These are phyloP conservation scores for Drosophila quasianomalipes DNA, from an alignment of 2,888 invertebrate genomes.

Conservation along the genomic window DNA sequence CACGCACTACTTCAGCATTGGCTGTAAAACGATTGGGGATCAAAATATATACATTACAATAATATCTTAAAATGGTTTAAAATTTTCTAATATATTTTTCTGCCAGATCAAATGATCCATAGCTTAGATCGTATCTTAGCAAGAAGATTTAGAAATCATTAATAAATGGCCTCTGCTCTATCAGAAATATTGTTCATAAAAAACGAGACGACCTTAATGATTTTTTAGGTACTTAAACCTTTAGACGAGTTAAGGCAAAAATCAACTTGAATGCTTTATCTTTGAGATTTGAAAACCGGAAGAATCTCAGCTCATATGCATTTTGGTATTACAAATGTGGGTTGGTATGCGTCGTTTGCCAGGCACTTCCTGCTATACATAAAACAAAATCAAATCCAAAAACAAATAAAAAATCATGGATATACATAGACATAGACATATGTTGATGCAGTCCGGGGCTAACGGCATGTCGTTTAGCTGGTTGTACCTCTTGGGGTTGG, in stretches of 20 bases:
- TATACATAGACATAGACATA: slow-evolving; percentile 33
- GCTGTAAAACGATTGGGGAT: slow-evolving; percentile 30
- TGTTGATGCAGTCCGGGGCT: slow-evolving; percentile 44
- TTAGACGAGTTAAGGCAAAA: not conserved
- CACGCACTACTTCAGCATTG: slow-evolving; percentile 84
- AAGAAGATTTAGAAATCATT: not conserved
- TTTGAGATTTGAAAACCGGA: slow-evolving; percentile 62
- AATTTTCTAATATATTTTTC: not conserved
- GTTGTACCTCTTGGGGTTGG: slow-evolving; percentile 62
- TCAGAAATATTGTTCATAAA: not conserved
- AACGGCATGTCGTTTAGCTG: slow-evolving; percentile 68
- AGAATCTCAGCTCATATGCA: slow-evolving; percentile 54
- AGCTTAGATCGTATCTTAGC: not conserved
- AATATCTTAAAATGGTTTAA: not conserved
- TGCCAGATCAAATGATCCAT: not conserved
- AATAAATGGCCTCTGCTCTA: not conserved
- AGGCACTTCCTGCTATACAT: slow-evolving; percentile 72
- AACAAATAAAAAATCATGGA: slow-evolving; percentile 21
- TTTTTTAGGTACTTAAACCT: not conserved
- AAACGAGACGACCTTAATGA: not conserved
- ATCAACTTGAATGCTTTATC: not conserved
- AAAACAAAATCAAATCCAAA: slow-evolving; percentile 35
- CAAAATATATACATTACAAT: not conserved
- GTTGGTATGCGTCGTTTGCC: slow-evolving; percentile 57
- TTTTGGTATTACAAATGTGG: slow-evolving; percentile 61